Conservation (phyloP, 2,888 invertebrate genomes). For the Pterostichus niger region DNA sequence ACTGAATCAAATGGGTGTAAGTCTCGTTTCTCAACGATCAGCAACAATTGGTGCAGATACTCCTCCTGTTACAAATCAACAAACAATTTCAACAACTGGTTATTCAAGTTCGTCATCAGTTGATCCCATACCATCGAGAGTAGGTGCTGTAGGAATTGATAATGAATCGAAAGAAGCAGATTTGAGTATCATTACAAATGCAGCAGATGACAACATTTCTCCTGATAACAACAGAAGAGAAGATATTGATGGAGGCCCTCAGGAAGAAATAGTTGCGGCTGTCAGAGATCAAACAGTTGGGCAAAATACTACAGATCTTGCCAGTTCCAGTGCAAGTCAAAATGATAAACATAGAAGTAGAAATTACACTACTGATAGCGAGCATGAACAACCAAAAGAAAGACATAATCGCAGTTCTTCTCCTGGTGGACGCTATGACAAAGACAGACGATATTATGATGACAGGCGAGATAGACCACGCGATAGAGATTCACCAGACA, state of each 20-base stretch:
- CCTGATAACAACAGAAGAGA: slow-evolving; percentile 75
- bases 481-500: slow-evolving; percentile 73
- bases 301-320: slow-evolving; percentile 72
- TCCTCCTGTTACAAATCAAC: slow-evolving; percentile 71
- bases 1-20: slow-evolving; percentile 69
- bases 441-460: slow-evolving; percentile 70
- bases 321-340: slow-evolving; percentile 64
- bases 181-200: slow-evolving; percentile 34
- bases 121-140: slow-evolving; percentile 58
- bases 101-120: slow-evolving; percentile 64
- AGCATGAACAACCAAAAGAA: slow-evolving; percentile 71
- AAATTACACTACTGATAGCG: slow-evolving; percentile 74
- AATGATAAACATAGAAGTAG: slow-evolving; percentile 70
- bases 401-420: slow-evolving; percentile 69
- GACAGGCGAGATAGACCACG: slow-evolving; percentile 70
- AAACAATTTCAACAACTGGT: slow-evolving; percentile 47
- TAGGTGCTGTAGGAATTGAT: slow-evolving; percentile 68
- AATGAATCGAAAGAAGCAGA: slow-evolving; percentile 56
- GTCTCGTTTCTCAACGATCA: slow-evolving; percentile 73
- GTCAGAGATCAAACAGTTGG: slow-evolving; percentile 75
- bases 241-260: slow-evolving; percentile 78
- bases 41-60: slow-evolving; percentile 77
- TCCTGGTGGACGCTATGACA: slow-evolving; percentile 69
- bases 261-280: slow-evolving; percentile 74
- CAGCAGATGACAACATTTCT: slow-evolving; percentile 63